A percentile compares a stretch with the other conserved stretches of the same genome.
Conservation (phyloP, 1,140 invertebrate genomes). For the Hycleus phaleratus region DNA sequence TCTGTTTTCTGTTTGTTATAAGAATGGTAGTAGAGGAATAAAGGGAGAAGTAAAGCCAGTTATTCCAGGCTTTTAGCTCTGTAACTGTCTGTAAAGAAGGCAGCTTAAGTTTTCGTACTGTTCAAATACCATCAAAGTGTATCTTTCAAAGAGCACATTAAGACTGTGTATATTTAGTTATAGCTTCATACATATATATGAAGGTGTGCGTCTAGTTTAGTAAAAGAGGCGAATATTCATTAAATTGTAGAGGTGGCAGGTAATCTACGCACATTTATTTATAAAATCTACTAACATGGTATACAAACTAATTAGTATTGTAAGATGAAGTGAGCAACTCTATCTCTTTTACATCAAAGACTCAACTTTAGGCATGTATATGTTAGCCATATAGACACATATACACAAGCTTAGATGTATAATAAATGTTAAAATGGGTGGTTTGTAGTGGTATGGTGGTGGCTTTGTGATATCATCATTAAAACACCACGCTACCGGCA, state of each 20-base stretch:
- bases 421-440: conserved; percentile 16
- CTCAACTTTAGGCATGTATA: not conserved
- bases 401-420: conserved; percentile 21
- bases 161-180: no score
- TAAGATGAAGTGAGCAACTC: conserved; percentile 14
- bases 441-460: not conserved
- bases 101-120: not conserved
- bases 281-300: not conserved
- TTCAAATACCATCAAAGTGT: not conserved
- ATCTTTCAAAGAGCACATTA: no score
- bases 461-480: conserved; percentile 27
- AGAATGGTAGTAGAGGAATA: not conserved
- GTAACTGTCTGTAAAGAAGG: not conserved
- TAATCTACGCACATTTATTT: conserved; percentile 18
- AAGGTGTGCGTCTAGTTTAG: no score
- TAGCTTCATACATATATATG: no score
- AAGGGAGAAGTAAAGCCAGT: not conserved
- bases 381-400: no score
- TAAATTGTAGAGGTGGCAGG: conserved; percentile 6
- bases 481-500: conserved; percentile 22
- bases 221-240: conserved; percentile 16
- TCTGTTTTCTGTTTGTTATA: no score
- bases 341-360: conserved; percentile 4
- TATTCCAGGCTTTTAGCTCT: conserved; percentile 3
- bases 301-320: conserved; percentile 15